Evolutionary conservation across 1,140 invertebrate genomes (phyloP), one percentile per base, ranked within the genome.

Genomic region (Elymnias hypermnestra): DNA sequence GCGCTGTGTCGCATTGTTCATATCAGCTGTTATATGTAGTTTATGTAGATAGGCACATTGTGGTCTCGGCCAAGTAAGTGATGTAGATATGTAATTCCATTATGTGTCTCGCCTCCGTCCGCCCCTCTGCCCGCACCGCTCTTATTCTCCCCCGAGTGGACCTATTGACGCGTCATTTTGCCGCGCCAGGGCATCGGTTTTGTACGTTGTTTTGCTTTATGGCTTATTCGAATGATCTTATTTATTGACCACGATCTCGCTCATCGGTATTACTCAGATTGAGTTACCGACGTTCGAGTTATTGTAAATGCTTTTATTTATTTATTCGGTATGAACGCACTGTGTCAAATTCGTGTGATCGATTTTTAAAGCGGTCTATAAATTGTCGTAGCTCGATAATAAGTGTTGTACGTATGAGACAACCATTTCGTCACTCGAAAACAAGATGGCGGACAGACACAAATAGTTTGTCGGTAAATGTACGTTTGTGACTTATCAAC

Each of bases 31-130:
- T 48, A 36, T 28, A 39, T 54, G 53, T 63, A 49, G 51, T 53
- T 47, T 55, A 46, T 9, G 47, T 66, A 62, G 68, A 63, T 51
- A 56, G 53, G 57, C 65, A 65, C 67, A 76, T 66, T 63, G 60
- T 65, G 53, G 60, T 73, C 70, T 77, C 72, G 62, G 49, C 69
- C 65, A 66, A 73, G 56, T 70, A 76, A 71, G 73, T 76, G 66
- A 70, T 75, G 71, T 76, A 77, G 72, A 81, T 78, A 83, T 81
- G 74, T 78, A 75, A 81, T 79, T 70, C 63, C 64, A 77, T 81
- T 81, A 83, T 81, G 72, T 79, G 70, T 72, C 69, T 81, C 74
- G 74, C 65, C 74, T 74, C 63, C 71, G 71, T 72, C 75, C 70
- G 65, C 61, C 56, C 50, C 63, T 57, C 63, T 59, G 53, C 59